A percentile compares a stretch with the other conserved stretches of the same genome.
Evolutionary conservation across 2,888 invertebrate species (phyloP).

Genomic region (Atrina japonica): DNA sequence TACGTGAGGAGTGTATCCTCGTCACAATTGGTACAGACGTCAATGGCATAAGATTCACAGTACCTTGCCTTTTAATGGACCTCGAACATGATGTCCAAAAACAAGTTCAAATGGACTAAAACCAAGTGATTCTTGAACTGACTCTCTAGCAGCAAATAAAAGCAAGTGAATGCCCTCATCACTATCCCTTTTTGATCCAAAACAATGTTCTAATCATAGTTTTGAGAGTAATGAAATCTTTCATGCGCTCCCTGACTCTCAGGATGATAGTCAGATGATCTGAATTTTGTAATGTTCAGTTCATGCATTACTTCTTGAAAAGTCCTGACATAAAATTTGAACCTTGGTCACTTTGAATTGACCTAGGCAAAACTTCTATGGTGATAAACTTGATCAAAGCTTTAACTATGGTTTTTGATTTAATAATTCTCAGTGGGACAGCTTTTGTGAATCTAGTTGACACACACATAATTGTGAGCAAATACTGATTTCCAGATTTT

Average conservation of each 20-base stretch:
- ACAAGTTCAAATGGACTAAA: constrained; percentile 55
- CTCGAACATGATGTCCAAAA: constrained; percentile 50
- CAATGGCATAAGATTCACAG: constrained; percentile 45
- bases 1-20: too few relatives aligned
- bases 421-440: constrained; percentile 56
- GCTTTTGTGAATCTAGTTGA: constrained; percentile 52
- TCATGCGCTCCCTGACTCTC: constrained; percentile 46
- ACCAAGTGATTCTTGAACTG: constrained; percentile 50
- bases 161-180: constrained; percentile 45
- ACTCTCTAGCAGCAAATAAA: constrained; percentile 48
- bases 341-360: constrained; percentile 50
- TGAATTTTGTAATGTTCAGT: constrained; percentile 41
- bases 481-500: constrained; percentile 40
- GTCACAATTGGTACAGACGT: too few relatives aligned
- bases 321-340: constrained; percentile 52
- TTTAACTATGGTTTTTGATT: constrained; percentile 44
- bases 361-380: constrained; percentile 46
- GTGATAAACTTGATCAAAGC: constrained; percentile 50
- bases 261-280: constrained; percentile 44
- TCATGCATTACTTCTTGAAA: constrained; percentile 49
- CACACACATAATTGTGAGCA: constrained; percentile 43
- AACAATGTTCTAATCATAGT: constrained; percentile 45
- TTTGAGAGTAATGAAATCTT: constrained; percentile 47
- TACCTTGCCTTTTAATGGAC: constrained; percentile 44
- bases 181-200: constrained; percentile 44